These are phyloP conservation scores for Mythimna vitellina DNA, from an alignment of 2,888 invertebrate species.

Conservation along the genomic window DNA sequence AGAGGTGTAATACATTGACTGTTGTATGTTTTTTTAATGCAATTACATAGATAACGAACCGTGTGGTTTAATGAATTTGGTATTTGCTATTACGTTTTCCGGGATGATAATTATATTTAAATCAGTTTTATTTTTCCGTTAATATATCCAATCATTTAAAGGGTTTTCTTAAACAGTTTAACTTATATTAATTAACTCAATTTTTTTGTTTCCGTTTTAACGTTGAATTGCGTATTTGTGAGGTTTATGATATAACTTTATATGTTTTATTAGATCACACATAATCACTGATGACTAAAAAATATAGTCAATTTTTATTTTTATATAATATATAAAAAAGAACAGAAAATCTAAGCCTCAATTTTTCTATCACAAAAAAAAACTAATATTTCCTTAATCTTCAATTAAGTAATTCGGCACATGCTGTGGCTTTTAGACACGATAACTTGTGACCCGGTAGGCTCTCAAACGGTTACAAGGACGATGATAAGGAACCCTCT, in stretches of 20 bases:
- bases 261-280: neutral
- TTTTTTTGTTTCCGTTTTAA: no score
- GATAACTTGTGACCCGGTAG: conserved; percentile 77
- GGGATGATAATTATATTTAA: conserved; percentile 70
- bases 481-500: conserved; percentile 77
- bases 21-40: conserved; percentile 77
- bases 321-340: neutral
- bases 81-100: conserved; percentile 75
- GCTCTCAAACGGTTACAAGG: conserved; percentile 79
- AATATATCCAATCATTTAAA: neutral
- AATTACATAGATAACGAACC: conserved; percentile 81
- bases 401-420: conserved; percentile 58
- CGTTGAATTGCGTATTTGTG: no score
- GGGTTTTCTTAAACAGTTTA: neutral
- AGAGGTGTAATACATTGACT: conserved; percentile 65
- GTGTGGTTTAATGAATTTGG: conserved; percentile 76
- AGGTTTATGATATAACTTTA: neutral
- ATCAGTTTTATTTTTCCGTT: conserved; percentile 41
- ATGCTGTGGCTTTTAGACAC: conserved; percentile 61
- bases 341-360: neutral
- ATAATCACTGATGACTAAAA: neutral
- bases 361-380: neutral
- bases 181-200: neutral
- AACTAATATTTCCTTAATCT: conserved; percentile 28
- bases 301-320: neutral